Evolutionary conservation across 2,888 invertebrate genomes (phyloP), one percentile per base, ranked within the genome.

Genomic region (Epistrophella euchroma): DNA sequence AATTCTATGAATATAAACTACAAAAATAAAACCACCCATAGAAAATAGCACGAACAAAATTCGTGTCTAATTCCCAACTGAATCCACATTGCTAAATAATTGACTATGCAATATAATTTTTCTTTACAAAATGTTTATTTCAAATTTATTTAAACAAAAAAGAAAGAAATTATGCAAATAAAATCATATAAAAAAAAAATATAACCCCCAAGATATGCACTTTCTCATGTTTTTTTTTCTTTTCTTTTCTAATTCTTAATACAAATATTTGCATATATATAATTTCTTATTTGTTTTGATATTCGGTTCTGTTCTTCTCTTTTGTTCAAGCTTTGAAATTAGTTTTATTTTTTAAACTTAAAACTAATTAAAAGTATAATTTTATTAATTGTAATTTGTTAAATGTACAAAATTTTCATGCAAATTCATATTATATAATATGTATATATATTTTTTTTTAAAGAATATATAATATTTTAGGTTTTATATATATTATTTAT

Each of bases 11-110:
- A 70, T 71, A 75, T 71, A 74, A 74, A 70, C 47, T 66, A 70
- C 28, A 73, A 73, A 71, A 70, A 81, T 45, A 32, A 77, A 83
- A 68, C 58, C 66, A 28, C 66, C 55, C 52, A 52, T 45, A 22
- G 35, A 22, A 55, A 22, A 55, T 10, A 32, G 15, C 17, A 52
- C 66, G 9, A 56, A 13, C 45, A 50, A 70, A 50, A 25, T 17
- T 40, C 45, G 19, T 47, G 35, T 17, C 28, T 22, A 0, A 40
- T 25, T 28, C 68, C 25, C 47, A 84, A 71, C 71, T 68, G 25
- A 80, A 68, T 37, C 45, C 60, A 66, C 56, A 66, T 86, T 77
- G 50, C 86, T 86, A 82, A 82, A 86, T 86, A 86, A 86, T 86
- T 86, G 86, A 82, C 86, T 86, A 86, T 73, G 72, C 81, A 81